Percentiles rank a stretch among this genome's conserved stretches.
These are phyloP conservation scores for Calycopis cecrops DNA, from an alignment of 1,140 invertebrate species.

Conservation along the genomic window DNA sequence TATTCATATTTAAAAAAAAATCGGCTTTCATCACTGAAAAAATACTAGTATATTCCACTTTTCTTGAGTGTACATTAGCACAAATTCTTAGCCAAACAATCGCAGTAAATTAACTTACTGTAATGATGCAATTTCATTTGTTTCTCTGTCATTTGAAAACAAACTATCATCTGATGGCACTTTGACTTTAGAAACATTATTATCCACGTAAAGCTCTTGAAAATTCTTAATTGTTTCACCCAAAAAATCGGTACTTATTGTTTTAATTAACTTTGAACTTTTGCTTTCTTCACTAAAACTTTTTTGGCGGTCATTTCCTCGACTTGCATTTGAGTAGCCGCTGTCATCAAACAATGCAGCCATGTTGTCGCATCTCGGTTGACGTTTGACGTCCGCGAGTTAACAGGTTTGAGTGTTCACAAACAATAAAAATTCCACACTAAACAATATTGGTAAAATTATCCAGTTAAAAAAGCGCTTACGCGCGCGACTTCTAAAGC, in stretches of 20 bases:
- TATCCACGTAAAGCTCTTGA: slow-evolving; percentile 4
- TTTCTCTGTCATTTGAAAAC: slow-evolving; percentile 7
- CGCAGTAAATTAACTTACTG: slow-evolving; percentile 9
- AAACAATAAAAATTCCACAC: no score
- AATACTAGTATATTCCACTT: no score
- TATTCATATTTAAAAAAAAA: slow-evolving; percentile 61
- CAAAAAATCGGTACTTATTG: slow-evolving; percentile 12
- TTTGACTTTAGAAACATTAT: not conserved
- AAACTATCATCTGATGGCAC: slow-evolving; percentile 15
- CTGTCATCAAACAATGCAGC: slow-evolving; percentile 58
- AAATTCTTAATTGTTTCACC: slow-evolving; percentile 4
- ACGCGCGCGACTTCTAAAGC: no score
- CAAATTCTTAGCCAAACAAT: slow-evolving; percentile 3
- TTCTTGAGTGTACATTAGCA: slow-evolving; percentile 20
- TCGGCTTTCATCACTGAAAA: slow-evolving; percentile 43
- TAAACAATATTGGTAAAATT: no score
- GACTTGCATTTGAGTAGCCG: slow-evolving; percentile 30
- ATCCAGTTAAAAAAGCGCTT: no score
- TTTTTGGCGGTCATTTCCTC: slow-evolving; percentile 32
- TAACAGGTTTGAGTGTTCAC: no score
- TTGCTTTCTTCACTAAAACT: slow-evolving; percentile 26
- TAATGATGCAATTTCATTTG: slow-evolving; percentile 1
- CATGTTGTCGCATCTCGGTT: slow-evolving; percentile 38
- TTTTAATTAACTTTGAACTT: slow-evolving; percentile 19
- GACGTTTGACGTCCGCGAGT: no score